Evolutionary conservation across 2,113 vertebrate genomes (phyloP), one percentile per base, ranked within the genome.

Genomic region (Hippocampus mohnikei): DNA sequence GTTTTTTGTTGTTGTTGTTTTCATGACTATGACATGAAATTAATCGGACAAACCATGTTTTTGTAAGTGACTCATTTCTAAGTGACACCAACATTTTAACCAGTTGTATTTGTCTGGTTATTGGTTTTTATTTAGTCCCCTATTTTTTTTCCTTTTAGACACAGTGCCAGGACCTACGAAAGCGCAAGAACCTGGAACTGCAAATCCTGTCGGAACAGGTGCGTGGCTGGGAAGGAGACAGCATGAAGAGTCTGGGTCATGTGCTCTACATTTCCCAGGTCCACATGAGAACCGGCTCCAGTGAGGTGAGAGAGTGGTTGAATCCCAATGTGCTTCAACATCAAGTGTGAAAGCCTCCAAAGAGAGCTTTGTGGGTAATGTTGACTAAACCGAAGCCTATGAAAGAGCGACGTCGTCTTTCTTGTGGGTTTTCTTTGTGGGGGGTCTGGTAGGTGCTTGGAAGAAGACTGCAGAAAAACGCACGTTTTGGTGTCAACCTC

Each of bases 121-220:
- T 2, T 11, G 52, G 1, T 9, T 23, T n/a, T n/a, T 21, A 53
- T 53, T 8, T n/a, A 53, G 21, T 3, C 7, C 2, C 10, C 3
- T 48, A 48, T 48, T 48, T 48, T 48, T 8, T 33, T 2, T 62
- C 8, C 62, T 10, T 74, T 66, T 76, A 99, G 97, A 88, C 82
- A 0, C 96, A 97, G 15, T 98, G 96, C 80, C 95, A 98, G 84
- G 97, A 99, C 52, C 85, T 98, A 83, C 94, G 97, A 44, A 99
- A 95, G 86, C 93, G 96, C 63, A 99, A 97, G 73, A 95, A 96
- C 67, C 91, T 98, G 23, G 97, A 99, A 74, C 87, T 99, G 60
- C 97, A 99, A 91, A 98, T 99, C 79, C 91, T 99, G 79, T 98
- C 95, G 0, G 97, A 99, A 72, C 92, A 95, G 7, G 95, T 99